These are phyloP conservation scores for Lasioglossum figueresi DNA, from an alignment of 2,888 invertebrate genomes.

Conservation along the genomic window DNA sequence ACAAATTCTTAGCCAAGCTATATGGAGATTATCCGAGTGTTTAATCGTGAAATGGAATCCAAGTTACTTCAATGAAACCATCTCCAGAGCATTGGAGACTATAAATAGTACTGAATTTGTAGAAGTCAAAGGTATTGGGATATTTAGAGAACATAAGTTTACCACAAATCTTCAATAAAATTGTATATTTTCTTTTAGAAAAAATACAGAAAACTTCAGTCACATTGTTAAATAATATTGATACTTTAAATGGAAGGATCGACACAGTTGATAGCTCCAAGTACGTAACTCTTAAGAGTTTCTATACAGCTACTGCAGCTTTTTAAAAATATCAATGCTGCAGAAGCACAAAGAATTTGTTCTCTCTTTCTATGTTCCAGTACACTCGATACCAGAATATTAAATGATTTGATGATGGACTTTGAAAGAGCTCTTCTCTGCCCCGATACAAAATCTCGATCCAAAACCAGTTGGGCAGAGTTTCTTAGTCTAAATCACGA, in stretches of 20 bases:
- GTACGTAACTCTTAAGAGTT: slow-evolving; percentile 53
- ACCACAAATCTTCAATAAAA: slow-evolving; percentile 3
- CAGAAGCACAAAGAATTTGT: slow-evolving; percentile 17
- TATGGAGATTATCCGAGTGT: slow-evolving; percentile 80
- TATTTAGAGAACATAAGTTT: background rate
- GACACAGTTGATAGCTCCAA: slow-evolving; percentile 61
- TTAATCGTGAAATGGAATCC: slow-evolving; percentile 79
- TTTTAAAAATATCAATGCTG: slow-evolving; percentile 5
- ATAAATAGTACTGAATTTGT: slow-evolving; percentile 59
- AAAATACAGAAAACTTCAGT: slow-evolving; percentile 56
- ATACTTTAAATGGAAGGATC: slow-evolving; percentile 72
- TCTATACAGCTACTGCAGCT: background rate
- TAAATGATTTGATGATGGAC: slow-evolving; percentile 78
- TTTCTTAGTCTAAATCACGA: slow-evolving; percentile 63
- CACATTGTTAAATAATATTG: slow-evolving; percentile 58
- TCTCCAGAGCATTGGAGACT: slow-evolving; percentile 69
- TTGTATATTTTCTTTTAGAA: slow-evolving; percentile 53
- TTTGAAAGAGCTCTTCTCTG: slow-evolving; percentile 78
- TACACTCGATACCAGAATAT: slow-evolving; percentile 74
- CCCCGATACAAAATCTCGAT: slow-evolving; percentile 67
- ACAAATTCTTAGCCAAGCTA: slow-evolving; percentile 75
- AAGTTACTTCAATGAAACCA: slow-evolving; percentile 71
- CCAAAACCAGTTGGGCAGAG: slow-evolving; percentile 73
- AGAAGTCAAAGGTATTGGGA: slow-evolving; percentile 68
- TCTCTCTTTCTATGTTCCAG: slow-evolving; percentile 61